Base-by-base conservation (phyloP, 1,140 invertebrate genomes). In the Drosophila nasuta region DNA sequence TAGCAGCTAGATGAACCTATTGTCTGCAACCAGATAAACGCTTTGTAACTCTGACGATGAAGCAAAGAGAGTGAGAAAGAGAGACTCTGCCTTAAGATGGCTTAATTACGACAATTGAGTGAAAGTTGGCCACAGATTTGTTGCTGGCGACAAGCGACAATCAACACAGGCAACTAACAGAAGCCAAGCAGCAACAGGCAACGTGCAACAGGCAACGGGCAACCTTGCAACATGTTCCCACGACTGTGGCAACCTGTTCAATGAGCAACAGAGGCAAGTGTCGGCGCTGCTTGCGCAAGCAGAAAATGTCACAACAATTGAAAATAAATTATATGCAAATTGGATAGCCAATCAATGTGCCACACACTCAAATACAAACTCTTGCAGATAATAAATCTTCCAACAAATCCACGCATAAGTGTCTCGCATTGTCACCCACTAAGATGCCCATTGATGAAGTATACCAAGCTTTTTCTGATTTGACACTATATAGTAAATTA, bases 291-390 rank as follows among this genome's bases (percentile, higher is more conserved):
- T 87, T 76, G 76, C 83, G 69, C 82, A 83, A 83, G 54, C 57
- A 43, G 81, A 78, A 88, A 89, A 89, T 88, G 80, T 88, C 83
- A 89, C 83, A 88, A 81, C 83, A 87, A 87, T 88, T 88, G 85
- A 56, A 82, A 88, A 88, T 89, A 89, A 89, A 88, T 88, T 88
- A 88, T 89, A 88, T 88, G 83, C 81, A 88, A 88, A 88, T 89
- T 89, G 82, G 67, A 41, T 68, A 59, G 66, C 80, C 80, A 89
- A 88, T 88, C 80, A 78, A 67, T 66, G 62, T 10, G 11, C 41
- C 43, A 66, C 30, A 51, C 57, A 57, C 33, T 49, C 43, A 52
- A 11, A 45, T 5, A 49, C 45, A 51, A 60, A 52, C 15, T 7
- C 35, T 41, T 4, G 52, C 45, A 68, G 46, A 66, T 78, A 66